phyloP scores from a whole-genome alignment of 2,888 invertebrate species.

The Ryuthela nishihirai region DNA sequence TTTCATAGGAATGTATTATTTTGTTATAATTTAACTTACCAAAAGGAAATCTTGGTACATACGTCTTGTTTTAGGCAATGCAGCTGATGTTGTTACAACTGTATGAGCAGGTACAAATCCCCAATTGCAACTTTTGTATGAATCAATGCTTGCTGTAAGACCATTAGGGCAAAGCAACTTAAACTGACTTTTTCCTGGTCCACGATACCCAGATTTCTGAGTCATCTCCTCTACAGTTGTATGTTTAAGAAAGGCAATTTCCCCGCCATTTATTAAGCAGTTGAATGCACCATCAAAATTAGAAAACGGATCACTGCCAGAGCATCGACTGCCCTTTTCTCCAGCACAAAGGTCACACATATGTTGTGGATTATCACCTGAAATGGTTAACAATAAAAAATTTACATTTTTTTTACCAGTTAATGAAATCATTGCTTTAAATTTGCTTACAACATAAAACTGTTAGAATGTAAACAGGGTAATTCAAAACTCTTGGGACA shows the following conservation, averaged over 20 bases:
- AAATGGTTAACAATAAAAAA: too few relatives aligned
- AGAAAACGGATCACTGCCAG: conserved; percentile 79
- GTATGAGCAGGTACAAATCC: conserved; percentile 78
- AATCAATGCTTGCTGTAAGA: conserved; percentile 57
- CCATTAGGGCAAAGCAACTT: conserved; percentile 81
- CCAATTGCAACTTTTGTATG: conserved; percentile 77
- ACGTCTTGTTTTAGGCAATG: conserved; percentile 56
- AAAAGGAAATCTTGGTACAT: conserved; percentile 52
- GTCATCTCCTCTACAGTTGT: conserved; percentile 70
- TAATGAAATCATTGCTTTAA: too few relatives aligned
- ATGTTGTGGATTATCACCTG: conserved; percentile 66
- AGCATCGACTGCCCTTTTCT: conserved; percentile 65
- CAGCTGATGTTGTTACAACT: conserved; percentile 79
- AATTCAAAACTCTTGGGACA: too few relatives aligned
- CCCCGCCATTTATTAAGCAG: conserved; percentile 78
- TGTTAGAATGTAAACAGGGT: not conserved
- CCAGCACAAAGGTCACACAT: conserved; percentile 82
- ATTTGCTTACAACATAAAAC: too few relatives aligned
- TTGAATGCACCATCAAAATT: conserved; percentile 88
- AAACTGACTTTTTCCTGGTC: conserved; percentile 28
- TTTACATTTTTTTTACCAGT: too few relatives aligned
- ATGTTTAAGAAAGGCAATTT: conserved; percentile 86
- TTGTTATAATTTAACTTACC: too few relatives aligned
- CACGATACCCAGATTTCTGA: conserved; percentile 7
- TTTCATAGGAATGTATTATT: too few relatives aligned